Base-by-base conservation (phyloP, 30 jellyfish, hydroid and myxozoan species). In the Aurelia sp. region DNA sequence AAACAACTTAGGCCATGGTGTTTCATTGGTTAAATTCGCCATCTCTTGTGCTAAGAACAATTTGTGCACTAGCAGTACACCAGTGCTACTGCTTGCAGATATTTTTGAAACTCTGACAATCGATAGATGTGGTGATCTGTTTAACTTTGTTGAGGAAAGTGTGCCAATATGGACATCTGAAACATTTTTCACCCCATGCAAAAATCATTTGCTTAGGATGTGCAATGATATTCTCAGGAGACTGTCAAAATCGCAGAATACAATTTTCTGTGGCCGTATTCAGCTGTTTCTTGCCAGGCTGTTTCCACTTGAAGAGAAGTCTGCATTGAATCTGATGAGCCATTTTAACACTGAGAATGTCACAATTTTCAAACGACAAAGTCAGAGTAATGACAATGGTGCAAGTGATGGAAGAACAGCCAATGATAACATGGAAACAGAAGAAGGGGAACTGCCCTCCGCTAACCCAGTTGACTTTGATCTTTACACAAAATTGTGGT, bases 251-350 rank as follows among this genome's bases (percentile, higher is more conserved):
- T 86, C 96, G 3, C 97, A 89, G 66, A 90, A 94, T 64, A 89
- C 97, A 3, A 73, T 89, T 4, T 89, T 94, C 61, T 94, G 97
- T 72, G 99, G 99, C 21, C 86, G 97, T 16, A 94, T 94, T 59
- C 99, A 94, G 77, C 79, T 94, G 90, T 89, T 94, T 68, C 83
- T 94, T 22, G 97, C 99, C 19, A 78, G 94, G 65, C 84, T 94
- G n/a, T 94, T 94, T 40, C 99, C 99, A 0, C 61, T 94, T 57
- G 97, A 94, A 60, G 99, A 94, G 76, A 94, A 89, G 76, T 94
- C 99, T 21, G 99, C 99, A 22, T 69, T 94, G 89, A 94, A 94
- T 62, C 78, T 94, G 71, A 88, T 88, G 96, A 94, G 99, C 58
- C 90, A 86, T 59, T 90, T 94, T 57, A 92, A 94, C 78, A 27